Percentiles rank a stretch among this genome's conserved stretches.
Evolutionary conservation across 2,797 vertebrate species (phyloP).

Genomic region (Octomys mimax): DNA sequence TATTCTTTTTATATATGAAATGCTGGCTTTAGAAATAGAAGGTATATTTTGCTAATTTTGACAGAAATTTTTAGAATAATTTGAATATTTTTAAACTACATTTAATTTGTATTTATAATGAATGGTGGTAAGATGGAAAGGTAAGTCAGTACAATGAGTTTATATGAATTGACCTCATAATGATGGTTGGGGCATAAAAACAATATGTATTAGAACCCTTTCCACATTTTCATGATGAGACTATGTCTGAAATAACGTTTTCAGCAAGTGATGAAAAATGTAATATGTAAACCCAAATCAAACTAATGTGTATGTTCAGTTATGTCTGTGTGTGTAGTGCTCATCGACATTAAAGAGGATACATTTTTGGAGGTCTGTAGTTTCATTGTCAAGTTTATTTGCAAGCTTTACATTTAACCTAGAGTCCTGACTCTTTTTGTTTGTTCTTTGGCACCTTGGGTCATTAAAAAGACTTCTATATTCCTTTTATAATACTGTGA

Average conservation of each 20-base stretch:
- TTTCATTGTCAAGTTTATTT: conserved; percentile 40
- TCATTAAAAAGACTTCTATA: background rate
- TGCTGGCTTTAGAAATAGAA: conserved; percentile 71
- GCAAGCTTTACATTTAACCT: background rate
- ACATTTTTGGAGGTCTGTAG: conserved; percentile 66
- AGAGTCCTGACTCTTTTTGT: background rate
- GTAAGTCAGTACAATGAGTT: background rate
- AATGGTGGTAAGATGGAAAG: conserved; percentile 72
- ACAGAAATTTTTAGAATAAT: conserved; percentile 76
- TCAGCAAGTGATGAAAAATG: conserved; percentile 82
- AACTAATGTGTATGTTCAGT: conserved; percentile 51
- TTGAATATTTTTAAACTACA: conserved; percentile 75
- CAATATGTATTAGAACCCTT: conserved; percentile 76
- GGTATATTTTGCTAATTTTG: conserved; percentile 69
- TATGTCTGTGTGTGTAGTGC: conserved; percentile 82
- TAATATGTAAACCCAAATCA: conserved; percentile 69
- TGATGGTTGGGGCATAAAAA: conserved; percentile 78
- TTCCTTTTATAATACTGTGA: conserved; percentile 1
- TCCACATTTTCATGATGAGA: conserved; percentile 77
- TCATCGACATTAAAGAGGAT: conserved; percentile 86
- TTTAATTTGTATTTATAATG: conserved; percentile 80
- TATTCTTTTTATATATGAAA: conserved; percentile 43
- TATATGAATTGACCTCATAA: conserved; percentile 61
- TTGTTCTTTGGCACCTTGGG: background rate
- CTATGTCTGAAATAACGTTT: conserved; percentile 80